These are phyloP conservation scores for Vesta saturnalis DNA, from an alignment of 2,888 invertebrate genomes.

Conservation along the genomic window DNA sequence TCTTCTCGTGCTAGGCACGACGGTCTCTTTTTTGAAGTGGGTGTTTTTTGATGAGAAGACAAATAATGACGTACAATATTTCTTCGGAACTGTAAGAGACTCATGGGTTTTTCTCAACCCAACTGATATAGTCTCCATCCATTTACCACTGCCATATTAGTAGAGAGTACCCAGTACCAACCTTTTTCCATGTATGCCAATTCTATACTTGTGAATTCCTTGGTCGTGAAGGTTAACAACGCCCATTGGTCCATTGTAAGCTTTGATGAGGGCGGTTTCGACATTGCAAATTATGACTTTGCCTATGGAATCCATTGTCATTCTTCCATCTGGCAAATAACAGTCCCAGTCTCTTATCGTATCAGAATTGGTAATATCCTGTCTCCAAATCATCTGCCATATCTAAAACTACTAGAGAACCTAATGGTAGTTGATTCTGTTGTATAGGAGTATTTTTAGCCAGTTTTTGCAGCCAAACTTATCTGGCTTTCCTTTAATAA, in stretches of 20 bases:
- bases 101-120: background rate
- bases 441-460: slow-evolving; percentile 27
- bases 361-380: background rate
- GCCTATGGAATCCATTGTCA: background rate
- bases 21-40: background rate
- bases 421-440: slow-evolving; percentile 25
- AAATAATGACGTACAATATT: background rate
- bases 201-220: background rate
- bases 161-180: background rate
- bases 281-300: background rate
- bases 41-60: background rate
- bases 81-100: background rate
- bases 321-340: background rate
- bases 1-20: background rate
- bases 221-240: background rate
- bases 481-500: slow-evolving; percentile 48
- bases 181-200: background rate
- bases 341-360: background rate
- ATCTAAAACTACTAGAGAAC: slow-evolving; percentile 23
- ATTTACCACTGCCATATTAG: background rate
- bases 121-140: background rate
- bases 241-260: background rate
- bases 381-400: background rate
- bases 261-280: background rate
- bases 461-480: slow-evolving; percentile 51